Evolutionary conservation across 2,888 invertebrate genomes (phyloP).

Genomic region (Tachina grossa): DNA sequence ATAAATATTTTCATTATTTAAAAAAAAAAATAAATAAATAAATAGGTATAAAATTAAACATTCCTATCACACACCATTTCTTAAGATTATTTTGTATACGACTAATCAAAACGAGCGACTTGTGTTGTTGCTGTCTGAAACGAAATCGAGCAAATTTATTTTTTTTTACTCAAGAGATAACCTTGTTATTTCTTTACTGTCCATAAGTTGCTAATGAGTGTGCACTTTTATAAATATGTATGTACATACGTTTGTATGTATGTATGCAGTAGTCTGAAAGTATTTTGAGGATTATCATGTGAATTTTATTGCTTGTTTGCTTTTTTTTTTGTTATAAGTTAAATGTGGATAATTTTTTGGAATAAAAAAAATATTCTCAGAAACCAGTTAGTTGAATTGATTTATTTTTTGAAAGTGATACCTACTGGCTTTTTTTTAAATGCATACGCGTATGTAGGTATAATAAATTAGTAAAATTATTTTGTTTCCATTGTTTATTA

Average conservation of each 20-base stretch:
- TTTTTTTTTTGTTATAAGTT: not conserved
- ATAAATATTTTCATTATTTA: conserved; percentile 4
- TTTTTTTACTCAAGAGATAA: conserved; percentile 65
- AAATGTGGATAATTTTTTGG: not conserved
- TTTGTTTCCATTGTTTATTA: not conserved
- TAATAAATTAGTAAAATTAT: conserved; percentile 5
- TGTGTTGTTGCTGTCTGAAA: conserved; percentile 35
- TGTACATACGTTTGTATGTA: not conserved
- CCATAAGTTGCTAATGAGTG: conserved; percentile 9
- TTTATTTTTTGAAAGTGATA: conserved; percentile 29
- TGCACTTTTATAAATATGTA: not conserved
- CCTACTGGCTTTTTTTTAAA: not conserved
- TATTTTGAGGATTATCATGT: conserved; percentile 45
- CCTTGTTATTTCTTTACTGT: conserved; percentile 24
- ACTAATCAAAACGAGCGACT: conserved; percentile 56
- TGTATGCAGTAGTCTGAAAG: not conserved
- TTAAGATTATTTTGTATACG: conserved; percentile 35
- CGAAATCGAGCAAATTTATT: conserved; percentile 23
- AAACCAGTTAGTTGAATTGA: conserved; percentile 50
- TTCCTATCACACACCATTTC: conserved; percentile 56
- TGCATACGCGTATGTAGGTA: not conserved
- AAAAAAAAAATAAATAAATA: conserved; percentile 8
- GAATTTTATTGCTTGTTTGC: conserved; percentile 15
- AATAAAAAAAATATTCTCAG: conserved; percentile 2
- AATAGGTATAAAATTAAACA: not conserved